These are phyloP conservation scores for Dallia pectoralis DNA, from an alignment of 2,797 vertebrate species.

Conservation along the genomic window DNA sequence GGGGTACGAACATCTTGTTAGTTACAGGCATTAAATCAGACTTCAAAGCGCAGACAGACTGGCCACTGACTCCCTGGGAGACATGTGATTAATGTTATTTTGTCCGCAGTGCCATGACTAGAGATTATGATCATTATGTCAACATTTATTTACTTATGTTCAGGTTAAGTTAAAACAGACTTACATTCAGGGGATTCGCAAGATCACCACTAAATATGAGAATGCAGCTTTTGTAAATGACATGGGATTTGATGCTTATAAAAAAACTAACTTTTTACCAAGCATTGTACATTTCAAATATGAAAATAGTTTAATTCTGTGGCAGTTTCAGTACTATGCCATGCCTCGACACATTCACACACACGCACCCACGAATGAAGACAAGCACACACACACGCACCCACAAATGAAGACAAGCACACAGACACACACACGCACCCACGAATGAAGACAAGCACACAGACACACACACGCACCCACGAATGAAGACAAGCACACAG, in stretches of 20 bases:
- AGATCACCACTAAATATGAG: conserved; percentile 35
- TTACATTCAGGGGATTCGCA: conserved; percentile 47
- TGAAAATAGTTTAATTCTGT: neutral
- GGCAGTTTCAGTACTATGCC: no score
- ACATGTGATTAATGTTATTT: conserved; percentile 44
- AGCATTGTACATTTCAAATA: no score
- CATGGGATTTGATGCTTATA: neutral
- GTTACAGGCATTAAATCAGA: conserved; percentile 24
- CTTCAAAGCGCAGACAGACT: conserved; percentile 50
- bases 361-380: no score
- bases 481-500: no score
- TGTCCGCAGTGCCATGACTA: conserved; percentile 14
- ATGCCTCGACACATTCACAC: no score
- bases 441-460: no score
- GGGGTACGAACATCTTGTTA: conserved; percentile 3
- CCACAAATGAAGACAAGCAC: no score
- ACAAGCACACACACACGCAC: no score
- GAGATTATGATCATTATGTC: neutral
- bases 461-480: no score
- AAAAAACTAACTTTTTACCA: neutral
- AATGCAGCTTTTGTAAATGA: conserved; percentile 32
- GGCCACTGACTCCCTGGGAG: conserved; percentile 29
- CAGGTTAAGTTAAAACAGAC: conserved; percentile 32
- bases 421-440: no score
- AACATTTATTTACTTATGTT: no score